A percentile compares a stretch with the other conserved stretches of the same genome.
These are phyloP conservation scores for Octopus sinensis DNA, from an alignment of 1,140 invertebrate species.

Conservation along the genomic window DNA sequence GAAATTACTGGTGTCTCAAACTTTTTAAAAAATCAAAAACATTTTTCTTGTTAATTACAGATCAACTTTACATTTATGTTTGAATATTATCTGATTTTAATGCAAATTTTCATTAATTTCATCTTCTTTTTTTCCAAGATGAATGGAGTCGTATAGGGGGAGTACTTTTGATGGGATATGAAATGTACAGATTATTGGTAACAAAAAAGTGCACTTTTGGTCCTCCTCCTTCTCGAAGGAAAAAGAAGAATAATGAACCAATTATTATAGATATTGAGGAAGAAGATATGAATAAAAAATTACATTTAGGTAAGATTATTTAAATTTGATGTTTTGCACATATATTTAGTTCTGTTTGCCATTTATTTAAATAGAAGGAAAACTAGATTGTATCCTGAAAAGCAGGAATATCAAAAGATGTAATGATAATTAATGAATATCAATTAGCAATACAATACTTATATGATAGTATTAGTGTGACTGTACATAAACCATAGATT, in stretches of 20 bases:
- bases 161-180: constrained; percentile 95
- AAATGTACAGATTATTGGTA: constrained; percentile 85
- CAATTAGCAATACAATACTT: too few species aligned
- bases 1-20: too few species aligned
- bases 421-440: too few species aligned
- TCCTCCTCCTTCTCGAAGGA: constrained; percentile 44
- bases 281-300: constrained; percentile 77
- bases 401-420: too few species aligned
- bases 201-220: constrained; percentile 64
- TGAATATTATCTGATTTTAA: not conserved
- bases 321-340: too few species aligned
- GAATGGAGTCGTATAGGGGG: constrained; percentile 85
- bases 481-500: too few species aligned
- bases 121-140: constrained; percentile 32
- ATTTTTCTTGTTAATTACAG: too few species aligned
- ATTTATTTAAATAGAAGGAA: too few species aligned
- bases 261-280: constrained; percentile 62
- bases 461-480: too few species aligned
- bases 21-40: not conserved
- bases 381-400: too few species aligned
- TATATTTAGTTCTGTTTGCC: too few species aligned
- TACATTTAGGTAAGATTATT: constrained; percentile 70
- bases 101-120: not conserved
- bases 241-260: constrained; percentile 34
- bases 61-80: not conserved